These are phyloP conservation scores for Phrixothrix hirtus DNA, from an alignment of 2,888 invertebrate genomes.

Conservation along the genomic window DNA sequence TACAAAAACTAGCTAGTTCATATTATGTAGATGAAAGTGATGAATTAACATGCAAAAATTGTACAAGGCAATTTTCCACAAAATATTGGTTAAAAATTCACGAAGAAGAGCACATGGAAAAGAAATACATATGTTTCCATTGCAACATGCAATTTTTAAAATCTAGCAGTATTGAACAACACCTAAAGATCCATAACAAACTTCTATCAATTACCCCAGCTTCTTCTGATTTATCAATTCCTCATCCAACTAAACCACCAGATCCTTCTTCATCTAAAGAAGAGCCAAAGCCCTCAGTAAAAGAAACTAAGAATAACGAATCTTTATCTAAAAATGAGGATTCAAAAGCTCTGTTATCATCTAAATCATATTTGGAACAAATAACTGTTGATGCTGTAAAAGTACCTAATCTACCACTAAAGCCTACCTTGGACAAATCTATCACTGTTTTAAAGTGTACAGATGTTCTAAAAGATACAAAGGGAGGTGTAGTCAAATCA, in stretches of 20 bases:
- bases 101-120: slow-evolving; percentile 12
- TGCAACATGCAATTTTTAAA: slow-evolving; percentile 9
- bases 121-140: slow-evolving; percentile 4
- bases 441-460: too few species aligned
- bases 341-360: too few species aligned
- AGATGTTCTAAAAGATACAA: too few species aligned
- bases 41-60: slow-evolving; percentile 10
- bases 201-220: background rate
- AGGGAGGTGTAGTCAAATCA: too few species aligned
- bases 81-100: slow-evolving; percentile 10
- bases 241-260: background rate
- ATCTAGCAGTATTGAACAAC: background rate
- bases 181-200: slow-evolving; percentile 1
- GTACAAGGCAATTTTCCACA: slow-evolving; percentile 11
- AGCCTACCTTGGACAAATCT: too few species aligned
- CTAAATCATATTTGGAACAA: background rate
- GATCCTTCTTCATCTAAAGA: too few species aligned
- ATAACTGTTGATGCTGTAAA: background rate
- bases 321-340: too few species aligned
- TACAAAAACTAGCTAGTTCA: slow-evolving; percentile 4
- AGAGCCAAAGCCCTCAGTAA: background rate
- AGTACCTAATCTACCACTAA: background rate
- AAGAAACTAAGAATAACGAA: too few species aligned
- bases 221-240: background rate
- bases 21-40: slow-evolving; percentile 8